Evolutionary conservation across 1,140 invertebrate genomes (phyloP).

Genomic region (Megalopta genalis): DNA sequence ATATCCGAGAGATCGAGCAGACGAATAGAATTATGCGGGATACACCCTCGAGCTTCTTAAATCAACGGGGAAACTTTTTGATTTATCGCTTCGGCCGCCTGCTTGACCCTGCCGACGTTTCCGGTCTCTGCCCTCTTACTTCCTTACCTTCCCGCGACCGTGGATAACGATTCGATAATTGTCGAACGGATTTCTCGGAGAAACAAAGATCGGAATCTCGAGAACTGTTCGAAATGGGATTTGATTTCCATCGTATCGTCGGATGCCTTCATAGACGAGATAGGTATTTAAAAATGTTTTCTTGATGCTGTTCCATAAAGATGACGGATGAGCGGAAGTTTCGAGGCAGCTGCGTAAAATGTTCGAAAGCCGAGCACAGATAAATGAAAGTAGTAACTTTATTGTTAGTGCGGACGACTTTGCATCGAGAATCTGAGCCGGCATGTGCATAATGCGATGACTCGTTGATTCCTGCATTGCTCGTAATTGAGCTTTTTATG

Average conservation of each 20-base stretch:
- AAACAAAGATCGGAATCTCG: not conserved
- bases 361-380: too few relatives aligned
- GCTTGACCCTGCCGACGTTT: not conserved
- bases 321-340: too few relatives aligned
- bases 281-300: too few relatives aligned
- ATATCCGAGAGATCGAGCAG: constrained; percentile 61
- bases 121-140: not conserved
- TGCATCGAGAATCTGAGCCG: too few relatives aligned
- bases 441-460: too few relatives aligned
- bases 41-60: constrained; percentile 57
- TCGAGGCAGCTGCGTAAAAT: too few relatives aligned
- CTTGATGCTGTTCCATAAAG: too few relatives aligned
- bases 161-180: not conserved
- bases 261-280: not conserved
- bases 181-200: not conserved
- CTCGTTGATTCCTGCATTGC: too few relatives aligned
- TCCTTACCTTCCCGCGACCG: not conserved
- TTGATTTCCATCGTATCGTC: not conserved
- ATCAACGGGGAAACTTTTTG: constrained; percentile 58
- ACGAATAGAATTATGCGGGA: constrained; percentile 67
- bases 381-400: too few relatives aligned
- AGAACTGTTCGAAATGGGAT: not conserved
- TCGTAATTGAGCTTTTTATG: too few relatives aligned
- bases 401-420: too few relatives aligned
- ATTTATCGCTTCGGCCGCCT: constrained; percentile 55